Conservation (phyloP, 2,113 vertebrate genomes). For the Dicrurus megarhynchus region DNA sequence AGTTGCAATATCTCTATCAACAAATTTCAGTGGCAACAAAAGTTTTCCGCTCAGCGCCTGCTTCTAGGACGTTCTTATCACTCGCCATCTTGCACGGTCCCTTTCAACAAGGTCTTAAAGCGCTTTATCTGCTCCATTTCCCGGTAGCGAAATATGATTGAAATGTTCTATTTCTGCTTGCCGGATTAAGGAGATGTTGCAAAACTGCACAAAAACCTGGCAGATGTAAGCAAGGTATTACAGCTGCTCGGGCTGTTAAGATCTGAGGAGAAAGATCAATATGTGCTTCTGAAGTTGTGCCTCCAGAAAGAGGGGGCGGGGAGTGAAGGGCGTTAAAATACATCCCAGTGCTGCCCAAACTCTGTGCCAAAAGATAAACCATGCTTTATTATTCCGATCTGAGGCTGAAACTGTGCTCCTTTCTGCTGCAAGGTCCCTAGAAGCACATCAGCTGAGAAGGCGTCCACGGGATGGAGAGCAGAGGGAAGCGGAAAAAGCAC, state of each 20-base stretch:
- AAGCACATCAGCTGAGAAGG: not conserved
- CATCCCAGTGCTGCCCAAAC: slow-evolving; percentile 19
- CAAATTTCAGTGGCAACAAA: slow-evolving; percentile 73
- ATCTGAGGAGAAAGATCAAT: slow-evolving; percentile 76
- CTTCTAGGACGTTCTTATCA: slow-evolving; percentile 67
- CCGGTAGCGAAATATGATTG: slow-evolving; percentile 81
- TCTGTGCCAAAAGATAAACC: not conserved
- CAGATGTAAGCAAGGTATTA: slow-evolving; percentile 82
- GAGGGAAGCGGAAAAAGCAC: accelerated
- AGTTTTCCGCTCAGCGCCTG: slow-evolving; percentile 66
- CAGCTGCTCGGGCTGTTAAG: slow-evolving; percentile 69
- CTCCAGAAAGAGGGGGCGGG: slow-evolving; percentile 18
- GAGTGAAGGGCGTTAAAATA: slow-evolving; percentile 23
- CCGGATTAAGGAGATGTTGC: slow-evolving; percentile 78
- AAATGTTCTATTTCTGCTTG: slow-evolving; percentile 80
- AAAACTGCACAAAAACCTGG: slow-evolving; percentile 70
- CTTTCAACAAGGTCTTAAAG: slow-evolving; percentile 78
- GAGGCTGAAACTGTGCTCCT: not conserved
- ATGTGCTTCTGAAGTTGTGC: slow-evolving; percentile 60
- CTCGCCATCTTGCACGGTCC: slow-evolving; percentile 67
- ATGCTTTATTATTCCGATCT: not conserved
- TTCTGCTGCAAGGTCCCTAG: not conserved
- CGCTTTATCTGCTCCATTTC: slow-evolving; percentile 74
- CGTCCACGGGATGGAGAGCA: not conserved
- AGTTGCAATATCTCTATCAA: slow-evolving; percentile 72